Evolutionary conservation across 1,140 invertebrate genomes (phyloP), one percentile per base, ranked within the genome.

Genomic region (Drosophila lini): DNA sequence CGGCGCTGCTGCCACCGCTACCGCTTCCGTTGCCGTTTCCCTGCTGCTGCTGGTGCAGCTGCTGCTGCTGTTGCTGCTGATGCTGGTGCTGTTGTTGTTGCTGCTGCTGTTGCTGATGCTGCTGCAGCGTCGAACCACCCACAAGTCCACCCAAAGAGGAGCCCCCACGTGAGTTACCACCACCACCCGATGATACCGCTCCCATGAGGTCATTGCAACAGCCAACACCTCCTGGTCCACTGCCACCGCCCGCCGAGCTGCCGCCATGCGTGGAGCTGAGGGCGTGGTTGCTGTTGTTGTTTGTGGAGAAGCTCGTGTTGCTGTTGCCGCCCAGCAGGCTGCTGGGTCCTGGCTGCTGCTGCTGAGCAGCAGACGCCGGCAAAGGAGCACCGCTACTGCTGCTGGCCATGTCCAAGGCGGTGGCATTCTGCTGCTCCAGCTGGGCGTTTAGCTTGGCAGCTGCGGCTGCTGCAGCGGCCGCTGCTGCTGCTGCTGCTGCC

Each of bases 261-360:
- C 32, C 71, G 36, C 28, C 68, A 40, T 62, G 58, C 7, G 38
- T 78, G 15, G 75, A 78, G 62, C 78, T 80, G 5, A 82, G 63
- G 11, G 75, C 81, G 36, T 86, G 82, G 36, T 83, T 86, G 76
- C 83, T 86, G 56, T 82, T 86, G 48, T 85, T 85, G 68, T 82
- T 86, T 31, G 83, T 86, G 16, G 82, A 88, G 59, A 88, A 86
- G 64, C 84, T 89, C 31, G 80, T 77, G 69, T 88, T 88, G 77
- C 84, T 88, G 78, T 80, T 85, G 60, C 81, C 78, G 25, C 81
- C 67, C 10, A 79, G 62, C 3, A 81, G 55, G 10, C 79, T 81
- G 53, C 70, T 81, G n/a, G 81, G 52, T 55, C 52, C 52, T 5
- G 52, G 52, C 52, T 38, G 52, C 3, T 55, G 52, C 13, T 53